Evolutionary conservation across 2,797 vertebrate species (phyloP).

Genomic region (Liparis tanakae): DNA sequence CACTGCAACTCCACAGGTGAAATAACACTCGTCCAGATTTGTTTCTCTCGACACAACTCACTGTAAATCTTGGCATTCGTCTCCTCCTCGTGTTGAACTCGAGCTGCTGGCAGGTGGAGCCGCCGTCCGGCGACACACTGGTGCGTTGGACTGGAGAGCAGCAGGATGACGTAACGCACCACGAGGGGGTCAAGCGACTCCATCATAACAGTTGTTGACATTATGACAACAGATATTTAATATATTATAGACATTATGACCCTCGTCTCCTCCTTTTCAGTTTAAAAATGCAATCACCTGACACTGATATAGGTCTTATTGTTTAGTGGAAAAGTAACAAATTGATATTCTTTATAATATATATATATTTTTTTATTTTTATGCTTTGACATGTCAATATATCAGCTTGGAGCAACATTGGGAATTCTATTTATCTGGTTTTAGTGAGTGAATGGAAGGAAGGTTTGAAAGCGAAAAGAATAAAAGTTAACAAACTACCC

Average conservation of each 20-base stretch:
- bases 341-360: not conserved
- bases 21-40: not conserved
- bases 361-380: not conserved
- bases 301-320: not conserved
- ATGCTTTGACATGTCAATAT: not conserved
- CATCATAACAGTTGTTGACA: slow-evolving; percentile 7
- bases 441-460: not conserved
- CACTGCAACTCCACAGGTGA: not conserved
- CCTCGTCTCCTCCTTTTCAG: not conserved
- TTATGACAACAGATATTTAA: too few relatives aligned
- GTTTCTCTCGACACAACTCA: slow-evolving; percentile 13
- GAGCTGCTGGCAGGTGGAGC: slow-evolving; percentile 9
- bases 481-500: slow-evolving; percentile 31
- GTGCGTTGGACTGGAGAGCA: slow-evolving; percentile 46
- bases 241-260: not conserved
- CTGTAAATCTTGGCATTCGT: slow-evolving; percentile 10
- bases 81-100: not conserved
- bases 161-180: slow-evolving; percentile 38
- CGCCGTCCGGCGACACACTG: slow-evolving; percentile 16
- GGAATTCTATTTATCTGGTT: not conserved
- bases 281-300: not conserved
- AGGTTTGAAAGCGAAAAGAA: not conserved
- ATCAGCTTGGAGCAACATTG: not conserved
- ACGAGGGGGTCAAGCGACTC: slow-evolving; percentile 29
- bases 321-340: not conserved